Evolutionary conservation across 2,888 invertebrate species (phyloP).

Genomic region (Melinopterus prodromus): DNA sequence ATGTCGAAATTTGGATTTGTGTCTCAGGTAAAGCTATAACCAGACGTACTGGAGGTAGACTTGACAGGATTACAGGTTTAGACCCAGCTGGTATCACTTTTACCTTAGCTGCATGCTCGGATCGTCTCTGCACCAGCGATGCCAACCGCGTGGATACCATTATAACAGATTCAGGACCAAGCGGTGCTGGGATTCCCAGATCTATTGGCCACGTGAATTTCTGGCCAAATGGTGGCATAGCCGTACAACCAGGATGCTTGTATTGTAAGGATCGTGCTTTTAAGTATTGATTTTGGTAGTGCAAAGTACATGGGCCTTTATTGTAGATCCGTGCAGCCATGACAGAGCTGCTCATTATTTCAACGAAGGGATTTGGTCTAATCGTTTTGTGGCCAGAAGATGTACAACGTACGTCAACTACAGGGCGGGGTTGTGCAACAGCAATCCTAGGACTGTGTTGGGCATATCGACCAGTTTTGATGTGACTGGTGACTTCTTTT

Average conservation of each 20-base stretch:
- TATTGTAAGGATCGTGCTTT: constrained; percentile 27
- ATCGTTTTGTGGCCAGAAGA: constrained; percentile 28
- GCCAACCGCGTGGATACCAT: constrained; percentile 72
- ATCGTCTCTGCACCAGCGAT: constrained; percentile 64
- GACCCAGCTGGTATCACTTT: constrained; percentile 70
- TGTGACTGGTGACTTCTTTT: constrained; percentile 28
- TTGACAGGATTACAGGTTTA: constrained; percentile 55
- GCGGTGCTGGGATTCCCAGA: constrained; percentile 67
- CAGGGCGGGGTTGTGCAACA: constrained; percentile 19
- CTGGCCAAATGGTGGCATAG: constrained; percentile 74
- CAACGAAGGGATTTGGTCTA: constrained; percentile 29
- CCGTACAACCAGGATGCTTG: constrained; percentile 73
- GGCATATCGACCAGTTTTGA: constrained; percentile 27
- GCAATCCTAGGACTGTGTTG: constrained; percentile 30
- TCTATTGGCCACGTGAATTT: constrained; percentile 77
- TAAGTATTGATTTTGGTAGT: neutral
- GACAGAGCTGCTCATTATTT: constrained; percentile 30
- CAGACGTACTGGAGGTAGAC: constrained; percentile 18
- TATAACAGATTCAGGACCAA: constrained; percentile 74
- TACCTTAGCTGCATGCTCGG: constrained; percentile 61
- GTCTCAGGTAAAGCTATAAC: constrained; percentile 29
- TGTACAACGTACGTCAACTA: constrained; percentile 25
- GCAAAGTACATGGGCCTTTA: neutral
- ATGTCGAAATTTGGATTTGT: neutral
- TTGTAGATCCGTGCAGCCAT: constrained; percentile 32